Percentiles rank a stretch among this genome's conserved stretches.
Evolutionary conservation across 2,888 invertebrate genomes (phyloP).

Genomic region (Calliopum simillimum): DNA sequence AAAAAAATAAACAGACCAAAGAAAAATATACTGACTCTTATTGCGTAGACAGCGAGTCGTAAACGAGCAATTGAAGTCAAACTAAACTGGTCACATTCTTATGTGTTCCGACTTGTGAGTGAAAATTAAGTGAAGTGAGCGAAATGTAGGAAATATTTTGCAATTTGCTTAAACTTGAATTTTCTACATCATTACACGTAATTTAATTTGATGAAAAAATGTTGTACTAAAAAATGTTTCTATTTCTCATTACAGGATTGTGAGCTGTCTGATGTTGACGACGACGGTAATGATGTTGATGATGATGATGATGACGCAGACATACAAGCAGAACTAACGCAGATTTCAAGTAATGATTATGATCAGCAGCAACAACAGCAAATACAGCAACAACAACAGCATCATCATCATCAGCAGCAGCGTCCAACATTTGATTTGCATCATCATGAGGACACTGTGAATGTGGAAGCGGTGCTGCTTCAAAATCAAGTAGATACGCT

Average conservation of each 20-base stretch:
- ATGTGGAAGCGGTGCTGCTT: constrained; percentile 72
- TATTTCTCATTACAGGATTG: constrained; percentile 5
- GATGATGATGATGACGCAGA: not conserved
- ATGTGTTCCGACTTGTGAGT: not conserved
- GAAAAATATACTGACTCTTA: not conserved
- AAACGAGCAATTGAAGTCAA: not conserved
- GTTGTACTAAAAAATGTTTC: constrained; percentile 4
- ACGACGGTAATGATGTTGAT: not conserved
- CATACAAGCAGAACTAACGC: not conserved
- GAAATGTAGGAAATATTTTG: not conserved
- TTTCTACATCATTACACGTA: not conserved
- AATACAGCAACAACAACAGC: constrained; percentile 27
- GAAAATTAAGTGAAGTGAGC: not conserved
- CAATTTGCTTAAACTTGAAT: not conserved
- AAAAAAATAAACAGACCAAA: not conserved
- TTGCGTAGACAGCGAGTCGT: no score
- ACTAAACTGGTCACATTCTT: constrained; percentile 7
- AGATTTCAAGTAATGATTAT: constrained; percentile 19
- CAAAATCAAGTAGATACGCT: constrained; percentile 76
- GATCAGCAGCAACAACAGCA: constrained; percentile 35
- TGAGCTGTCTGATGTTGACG: constrained; percentile 20
- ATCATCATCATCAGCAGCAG: constrained; percentile 20
- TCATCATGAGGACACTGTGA: constrained; percentile 50
- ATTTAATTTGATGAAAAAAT: constrained; percentile 3
- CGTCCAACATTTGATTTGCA: constrained; percentile 4